Percentiles rank a stretch among this genome's conserved stretches.
phyloP scores from a whole-genome alignment of 2,888 invertebrate genomes.

The Philonicus albiceps region DNA sequence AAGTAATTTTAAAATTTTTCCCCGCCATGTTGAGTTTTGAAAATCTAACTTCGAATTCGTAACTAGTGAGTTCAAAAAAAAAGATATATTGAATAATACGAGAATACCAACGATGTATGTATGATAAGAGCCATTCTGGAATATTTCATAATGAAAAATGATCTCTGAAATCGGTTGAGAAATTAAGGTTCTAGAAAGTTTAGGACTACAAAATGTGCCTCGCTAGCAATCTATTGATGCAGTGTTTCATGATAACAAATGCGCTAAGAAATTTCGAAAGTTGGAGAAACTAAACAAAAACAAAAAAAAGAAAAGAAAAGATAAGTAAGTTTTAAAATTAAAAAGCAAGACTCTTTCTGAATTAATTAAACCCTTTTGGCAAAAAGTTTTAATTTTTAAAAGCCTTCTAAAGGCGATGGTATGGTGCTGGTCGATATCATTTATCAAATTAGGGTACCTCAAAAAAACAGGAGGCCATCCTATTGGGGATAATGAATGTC shows the following conservation, averaged over 20 bases:
- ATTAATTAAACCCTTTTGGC: neutral
- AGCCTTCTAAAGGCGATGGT: neutral
- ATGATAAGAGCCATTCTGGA: no score
- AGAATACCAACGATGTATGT: no score
- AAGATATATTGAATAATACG: no score
- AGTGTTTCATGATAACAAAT: neutral
- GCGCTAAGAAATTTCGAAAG: neutral
- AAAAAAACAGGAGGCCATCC: constrained; percentile 1
- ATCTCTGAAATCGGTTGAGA: no score
- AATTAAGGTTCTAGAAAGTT: no score
- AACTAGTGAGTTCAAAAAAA: no score
- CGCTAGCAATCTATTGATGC: neutral
- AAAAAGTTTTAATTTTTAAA: neutral
- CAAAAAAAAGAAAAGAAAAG: neutral
- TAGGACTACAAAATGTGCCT: no score
- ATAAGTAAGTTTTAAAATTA: neutral
- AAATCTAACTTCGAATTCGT: no score
- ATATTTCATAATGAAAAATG: no score
- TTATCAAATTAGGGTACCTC: neutral
- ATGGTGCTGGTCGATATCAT: neutral
- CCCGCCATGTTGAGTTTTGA: no score
- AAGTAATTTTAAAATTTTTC: no score
- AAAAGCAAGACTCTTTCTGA: neutral
- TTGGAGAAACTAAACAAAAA: neutral
- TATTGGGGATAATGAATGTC: constrained; percentile 14